These are phyloP conservation scores for Drosophila nigricruria DNA, from an alignment of 2,888 invertebrate genomes.

Conservation along the genomic window DNA sequence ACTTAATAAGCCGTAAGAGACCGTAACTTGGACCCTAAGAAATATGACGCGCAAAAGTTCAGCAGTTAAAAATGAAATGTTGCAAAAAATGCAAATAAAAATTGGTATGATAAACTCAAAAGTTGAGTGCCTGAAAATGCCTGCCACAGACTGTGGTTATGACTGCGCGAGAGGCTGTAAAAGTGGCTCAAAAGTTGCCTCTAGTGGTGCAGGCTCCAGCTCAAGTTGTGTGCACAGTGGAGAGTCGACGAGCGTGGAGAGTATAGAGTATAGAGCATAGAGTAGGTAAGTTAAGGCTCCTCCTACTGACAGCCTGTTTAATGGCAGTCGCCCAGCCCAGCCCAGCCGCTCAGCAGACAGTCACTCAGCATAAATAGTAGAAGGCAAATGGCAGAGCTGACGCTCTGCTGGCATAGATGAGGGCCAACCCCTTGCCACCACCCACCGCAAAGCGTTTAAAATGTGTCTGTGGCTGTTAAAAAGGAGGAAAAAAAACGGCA, in stretches of 20 bases:
- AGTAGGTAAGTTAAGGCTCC: constrained; percentile 21
- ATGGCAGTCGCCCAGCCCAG: constrained; percentile 46
- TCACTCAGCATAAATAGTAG: constrained; percentile 67
- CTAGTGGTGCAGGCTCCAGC: constrained; percentile 29
- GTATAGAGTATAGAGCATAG: constrained; percentile 4
- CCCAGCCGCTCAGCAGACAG: constrained; percentile 60
- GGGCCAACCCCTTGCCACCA: constrained; percentile 17
- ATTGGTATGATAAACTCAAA: constrained; percentile 54
- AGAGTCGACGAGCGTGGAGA: constrained; percentile 9
- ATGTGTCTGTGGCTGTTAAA: constrained; percentile 54
- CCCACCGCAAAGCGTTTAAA: constrained; percentile 50
- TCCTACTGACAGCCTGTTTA: constrained; percentile 31
- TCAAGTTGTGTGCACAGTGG: constrained; percentile 38
- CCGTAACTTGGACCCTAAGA: constrained; percentile 38
- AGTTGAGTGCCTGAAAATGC: constrained; percentile 27
- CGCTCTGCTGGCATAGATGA: constrained; percentile 23
- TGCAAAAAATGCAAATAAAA: constrained; percentile 69
- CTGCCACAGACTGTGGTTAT: constrained; percentile 38
- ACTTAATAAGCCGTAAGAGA: constrained; percentile 57
- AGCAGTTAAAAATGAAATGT: constrained; percentile 81
- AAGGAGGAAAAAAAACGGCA: not conserved
- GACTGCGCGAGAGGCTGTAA: constrained; percentile 58
- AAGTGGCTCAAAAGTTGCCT: constrained; percentile 53
- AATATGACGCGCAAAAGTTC: constrained; percentile 72
- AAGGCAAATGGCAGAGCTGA: constrained; percentile 46